Evolutionary conservation across 2,888 invertebrate genomes (phyloP).

Genomic region (Polyommatus iphigenia): DNA sequence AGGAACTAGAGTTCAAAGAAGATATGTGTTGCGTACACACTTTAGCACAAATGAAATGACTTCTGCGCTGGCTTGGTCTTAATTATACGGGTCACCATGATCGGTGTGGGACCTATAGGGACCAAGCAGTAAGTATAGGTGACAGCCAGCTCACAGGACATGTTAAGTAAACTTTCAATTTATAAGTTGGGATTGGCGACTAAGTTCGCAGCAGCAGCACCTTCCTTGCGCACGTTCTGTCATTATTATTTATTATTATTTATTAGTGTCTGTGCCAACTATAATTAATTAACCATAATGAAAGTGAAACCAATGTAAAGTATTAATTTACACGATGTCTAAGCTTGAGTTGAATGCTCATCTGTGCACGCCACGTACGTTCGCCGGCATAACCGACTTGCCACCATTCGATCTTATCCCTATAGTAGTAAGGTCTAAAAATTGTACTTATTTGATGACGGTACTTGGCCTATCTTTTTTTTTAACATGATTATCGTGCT

Average conservation of each 20-base stretch:
- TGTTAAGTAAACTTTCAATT: too few relatives aligned
- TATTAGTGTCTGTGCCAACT: neutral
- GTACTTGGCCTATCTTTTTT: neutral
- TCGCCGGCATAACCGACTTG: neutral
- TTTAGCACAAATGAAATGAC: too few relatives aligned
- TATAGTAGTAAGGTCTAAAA: neutral
- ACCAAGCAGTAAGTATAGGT: too few relatives aligned
- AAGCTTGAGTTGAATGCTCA: constrained; percentile 12
- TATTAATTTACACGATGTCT: neutral
- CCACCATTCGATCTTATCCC: neutral
- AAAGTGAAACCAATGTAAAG: constrained; percentile 8
- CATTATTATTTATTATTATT: neutral
- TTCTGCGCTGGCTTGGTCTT: too few relatives aligned
- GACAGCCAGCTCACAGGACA: too few relatives aligned
- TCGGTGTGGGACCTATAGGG: too few relatives aligned
- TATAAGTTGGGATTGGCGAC: too few relatives aligned
- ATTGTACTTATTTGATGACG: neutral
- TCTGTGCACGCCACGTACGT: neutral
- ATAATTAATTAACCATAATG: neutral
- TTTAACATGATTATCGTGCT: neutral
- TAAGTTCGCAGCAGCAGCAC: too few relatives aligned
- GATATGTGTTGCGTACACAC: too few relatives aligned
- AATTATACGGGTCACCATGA: too few relatives aligned
- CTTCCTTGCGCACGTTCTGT: too few relatives aligned
- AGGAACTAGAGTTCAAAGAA: too few relatives aligned